Base-by-base conservation (phyloP, 2,797 vertebrate species). In the Pelobates cultripes region DNA sequence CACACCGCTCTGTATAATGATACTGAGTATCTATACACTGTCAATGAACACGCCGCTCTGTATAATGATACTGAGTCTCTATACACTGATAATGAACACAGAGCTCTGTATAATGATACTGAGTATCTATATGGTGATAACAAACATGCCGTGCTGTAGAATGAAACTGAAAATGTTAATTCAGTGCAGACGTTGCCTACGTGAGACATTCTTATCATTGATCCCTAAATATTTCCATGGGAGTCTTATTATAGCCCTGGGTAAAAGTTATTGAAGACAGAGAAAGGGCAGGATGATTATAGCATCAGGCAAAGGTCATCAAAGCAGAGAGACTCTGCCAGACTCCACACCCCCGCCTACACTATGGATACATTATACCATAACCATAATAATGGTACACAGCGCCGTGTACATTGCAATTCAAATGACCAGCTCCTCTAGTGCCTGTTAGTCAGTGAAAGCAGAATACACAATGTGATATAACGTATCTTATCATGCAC, bases 241-340 rank as follows among this genome's bases (percentile, higher is more conserved):
- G 7, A 28, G 13, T 13, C 45, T 75, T 75, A 70, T 70, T 43
- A 77, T 77, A 77, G 53, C 4, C 40, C 3, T 10, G 13, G n/a
- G 51, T 17, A 75, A 81, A 70, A 57, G 71, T 75, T 64, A 17
- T 41, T 5, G 79, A 69, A 43, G 79, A 73, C 72, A 41, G 51
- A 45, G n/a, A 81, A 82, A 82, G 80, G 80, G 69, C 80, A 77
- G 43, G 68, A 61, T 60, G 53, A 7, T 51, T 43, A 82, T 77
- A 82, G 74, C 44, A 44, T 0, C 9, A 71, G 55, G 8, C 17
- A 82, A 82, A 76, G 73, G 79, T 75, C 73, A 81, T 4, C 43
- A 2, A 43, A 44, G n/a, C 60, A 45, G 43, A 28, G 28, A 28
- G 63, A 43, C 53, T 43, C 60, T 41, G 13, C 28, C 78, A 70